Percentiles rank a stretch among this genome's conserved stretches.
These are phyloP conservation scores for Trypoxylon attenuatum DNA, from an alignment of 2,888 invertebrate species.

Conservation along the genomic window DNA sequence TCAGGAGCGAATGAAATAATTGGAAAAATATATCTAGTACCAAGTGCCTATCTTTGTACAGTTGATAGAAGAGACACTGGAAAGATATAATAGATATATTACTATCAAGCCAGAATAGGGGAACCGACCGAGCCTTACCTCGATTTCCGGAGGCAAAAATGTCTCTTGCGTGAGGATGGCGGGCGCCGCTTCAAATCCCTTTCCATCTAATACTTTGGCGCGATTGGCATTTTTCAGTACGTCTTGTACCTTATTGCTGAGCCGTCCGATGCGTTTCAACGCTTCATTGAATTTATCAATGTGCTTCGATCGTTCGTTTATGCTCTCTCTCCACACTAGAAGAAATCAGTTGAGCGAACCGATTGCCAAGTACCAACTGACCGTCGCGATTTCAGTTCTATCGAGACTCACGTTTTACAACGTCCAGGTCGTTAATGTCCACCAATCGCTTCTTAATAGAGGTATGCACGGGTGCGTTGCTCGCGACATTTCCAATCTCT, in stretches of 20 bases:
- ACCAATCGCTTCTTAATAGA: conserved; percentile 55
- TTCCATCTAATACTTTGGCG: conserved; percentile 54
- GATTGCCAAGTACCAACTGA: too few species aligned
- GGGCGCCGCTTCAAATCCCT: conserved; percentile 50
- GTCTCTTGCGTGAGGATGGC: too few species aligned
- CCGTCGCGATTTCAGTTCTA: too few species aligned
- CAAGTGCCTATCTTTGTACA: conserved; percentile 59
- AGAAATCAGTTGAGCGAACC: too few species aligned
- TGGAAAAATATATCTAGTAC: conserved; percentile 57
- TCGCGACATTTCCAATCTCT: conserved; percentile 35
- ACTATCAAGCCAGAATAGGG: neutral
- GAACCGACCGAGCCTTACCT: conserved; percentile 45
- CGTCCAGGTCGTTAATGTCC: conserved; percentile 55
- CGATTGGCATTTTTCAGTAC: conserved; percentile 54
- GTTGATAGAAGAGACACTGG: conserved; percentile 56
- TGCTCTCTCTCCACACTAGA: conserved; percentile 61
- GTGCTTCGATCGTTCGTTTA: conserved; percentile 34
- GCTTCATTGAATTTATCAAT: conserved; percentile 38
- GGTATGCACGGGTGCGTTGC: conserved; percentile 53
- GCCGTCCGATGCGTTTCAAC: conserved; percentile 45
- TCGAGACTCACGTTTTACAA: conserved; percentile 57
- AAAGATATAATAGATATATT: conserved; percentile 10
- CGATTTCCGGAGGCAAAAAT: conserved; percentile 55
- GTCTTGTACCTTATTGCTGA: conserved; percentile 45
- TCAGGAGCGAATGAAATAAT: conserved; percentile 49